These are phyloP conservation scores for Hyles lineata DNA, from an alignment of 2,888 invertebrate species.

Conservation along the genomic window DNA sequence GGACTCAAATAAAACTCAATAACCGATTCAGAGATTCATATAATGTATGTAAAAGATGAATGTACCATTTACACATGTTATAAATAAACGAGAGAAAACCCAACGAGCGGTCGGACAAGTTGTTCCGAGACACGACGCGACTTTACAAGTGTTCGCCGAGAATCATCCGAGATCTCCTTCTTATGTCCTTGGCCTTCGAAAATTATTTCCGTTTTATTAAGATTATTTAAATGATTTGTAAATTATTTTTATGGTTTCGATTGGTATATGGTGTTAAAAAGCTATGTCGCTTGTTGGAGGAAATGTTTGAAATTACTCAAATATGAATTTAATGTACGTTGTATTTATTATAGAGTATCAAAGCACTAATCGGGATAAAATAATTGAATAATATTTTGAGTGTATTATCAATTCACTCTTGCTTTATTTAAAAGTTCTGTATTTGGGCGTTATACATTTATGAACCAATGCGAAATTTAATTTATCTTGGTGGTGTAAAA, in stretches of 20 bases:
- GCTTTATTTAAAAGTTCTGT: no score
- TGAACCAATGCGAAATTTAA: no score
- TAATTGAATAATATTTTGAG: no score
- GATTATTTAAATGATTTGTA: neutral
- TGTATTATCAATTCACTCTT: no score
- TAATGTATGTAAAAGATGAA: neutral
- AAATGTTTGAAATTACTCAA: no score
- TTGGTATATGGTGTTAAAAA: no score
- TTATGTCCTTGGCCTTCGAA: slow-evolving; percentile 21
- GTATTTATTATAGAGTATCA: no score
- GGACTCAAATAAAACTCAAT: neutral
- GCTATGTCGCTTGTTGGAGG: no score
- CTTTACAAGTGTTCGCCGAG: neutral
- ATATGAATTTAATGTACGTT: no score
- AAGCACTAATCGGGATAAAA: no score
- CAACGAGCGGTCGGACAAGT: slow-evolving; percentile 3
- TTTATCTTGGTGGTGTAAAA: no score
- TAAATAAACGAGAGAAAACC: neutral
- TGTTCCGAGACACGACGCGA: neutral
- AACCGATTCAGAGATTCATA: neutral
- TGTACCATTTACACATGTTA: neutral
- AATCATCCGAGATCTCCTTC: slow-evolving; percentile 11
- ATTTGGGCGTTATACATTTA: no score
- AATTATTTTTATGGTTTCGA: neutral
- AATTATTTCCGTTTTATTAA: neutral